phyloP scores from a whole-genome alignment of 2,797 vertebrate species.

The Zalophus californianus region DNA sequence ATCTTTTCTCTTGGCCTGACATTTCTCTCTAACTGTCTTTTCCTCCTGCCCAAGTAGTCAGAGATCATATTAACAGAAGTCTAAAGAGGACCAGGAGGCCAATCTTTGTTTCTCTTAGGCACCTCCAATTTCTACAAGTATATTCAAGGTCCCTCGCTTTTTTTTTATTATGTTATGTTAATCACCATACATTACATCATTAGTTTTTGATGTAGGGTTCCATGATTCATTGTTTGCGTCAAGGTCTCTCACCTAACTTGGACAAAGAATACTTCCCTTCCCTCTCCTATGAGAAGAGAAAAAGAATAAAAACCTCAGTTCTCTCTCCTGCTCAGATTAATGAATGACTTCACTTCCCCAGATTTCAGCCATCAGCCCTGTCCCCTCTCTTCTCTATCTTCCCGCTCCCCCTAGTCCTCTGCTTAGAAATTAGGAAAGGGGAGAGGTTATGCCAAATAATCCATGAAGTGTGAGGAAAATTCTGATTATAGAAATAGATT shows the following conservation, averaged over 20 bases:
- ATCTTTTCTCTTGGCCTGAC: neutral
- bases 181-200: too few relatives aligned
- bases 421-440: neutral
- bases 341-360: neutral
- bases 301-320: neutral
- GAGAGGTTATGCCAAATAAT: neutral
- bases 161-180: too few relatives aligned
- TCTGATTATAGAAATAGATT: neutral
- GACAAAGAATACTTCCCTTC: neutral
- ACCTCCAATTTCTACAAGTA: slow-evolving; percentile 9
- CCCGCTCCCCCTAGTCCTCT: neutral
- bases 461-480: neutral
- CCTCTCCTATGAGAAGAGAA: neutral
- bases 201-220: too few relatives aligned
- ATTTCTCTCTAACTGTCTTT: neutral
- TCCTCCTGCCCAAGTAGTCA: neutral
- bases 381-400: neutral
- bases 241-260: neutral
- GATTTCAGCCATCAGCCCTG: neutral
- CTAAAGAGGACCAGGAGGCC: neutral
- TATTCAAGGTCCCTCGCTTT: neutral
- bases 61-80: neutral
- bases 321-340: neutral
- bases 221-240: too few relatives aligned
- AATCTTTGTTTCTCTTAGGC: neutral